Evolutionary conservation across 2,888 invertebrate genomes (phyloP), one percentile per base, ranked within the genome.

Genomic region (Ariolimax columbianus): DNA sequence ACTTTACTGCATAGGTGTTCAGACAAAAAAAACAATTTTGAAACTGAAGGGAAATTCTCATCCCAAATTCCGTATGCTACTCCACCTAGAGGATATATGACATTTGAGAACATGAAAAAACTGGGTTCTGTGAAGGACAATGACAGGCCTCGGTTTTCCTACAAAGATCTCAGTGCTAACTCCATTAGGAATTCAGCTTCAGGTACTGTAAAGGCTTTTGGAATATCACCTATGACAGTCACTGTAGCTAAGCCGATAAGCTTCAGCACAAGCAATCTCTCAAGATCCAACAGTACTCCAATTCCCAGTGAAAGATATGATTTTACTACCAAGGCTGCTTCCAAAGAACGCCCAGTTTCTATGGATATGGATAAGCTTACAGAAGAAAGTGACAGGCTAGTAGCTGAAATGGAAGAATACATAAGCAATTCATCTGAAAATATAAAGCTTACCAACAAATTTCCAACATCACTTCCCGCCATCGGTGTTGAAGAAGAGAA

Each of bases 361-460:
- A 79, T 84, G 79, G 81, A 85, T 77, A 40, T 77, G 3, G 81
- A 81, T 47, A 87, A 85, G 23, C 82, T 83, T 55, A 86, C 89
- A 40, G 87, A 89, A 73, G 91, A 91, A 66, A 90, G 91, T 87
- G 89, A 91, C 73, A 89, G 89, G 84, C 88, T 92, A 73, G 88
- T 92, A 36, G 91, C 90, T 40, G 92, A 92, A 86, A 92, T 92
- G 92, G 91, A 92, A 77, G 90, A 89, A 70, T 92, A 92, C 77
- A 90, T 92, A 87, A 90, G 88, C 77, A 88, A 87, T 33, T 90
- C 86, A n/a, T 77, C 90, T 36, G 88, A 89, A 38, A 88, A 88
- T 4, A 85, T 88, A 70, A 87, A 88, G 3, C 81, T 84, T 66
- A 86, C 89, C 38, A 88, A 79, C 79, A 88, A 88, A 84, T 92